Percentiles rank a stretch among this genome's conserved stretches.
Conservation (phyloP, 1,140 invertebrate genomes). For the Artemia franciscana region DNA sequence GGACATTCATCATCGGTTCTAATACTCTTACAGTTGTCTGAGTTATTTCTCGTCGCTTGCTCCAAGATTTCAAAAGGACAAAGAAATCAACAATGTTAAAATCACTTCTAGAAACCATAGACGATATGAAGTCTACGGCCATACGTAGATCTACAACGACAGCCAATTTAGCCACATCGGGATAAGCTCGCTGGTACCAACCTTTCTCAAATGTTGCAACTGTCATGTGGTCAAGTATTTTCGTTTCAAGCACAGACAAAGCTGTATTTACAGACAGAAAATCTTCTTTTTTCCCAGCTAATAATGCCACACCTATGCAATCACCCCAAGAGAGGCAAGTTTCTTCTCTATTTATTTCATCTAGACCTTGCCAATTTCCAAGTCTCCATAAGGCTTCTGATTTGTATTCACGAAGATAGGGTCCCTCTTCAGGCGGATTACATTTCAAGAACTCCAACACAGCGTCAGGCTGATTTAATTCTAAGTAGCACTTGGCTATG, state of each 20-base stretch:
- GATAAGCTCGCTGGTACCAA: slow-evolving; percentile 59
- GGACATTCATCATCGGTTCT: slow-evolving; percentile 44
- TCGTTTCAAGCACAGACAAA: slow-evolving; percentile 16
- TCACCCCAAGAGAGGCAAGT: slow-evolving; percentile 30
- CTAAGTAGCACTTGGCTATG: slow-evolving; percentile 2
- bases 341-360: slow-evolving; percentile 29
- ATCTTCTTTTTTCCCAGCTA: slow-evolving; percentile 4
- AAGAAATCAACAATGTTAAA: slow-evolving; percentile 7
- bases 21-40: slow-evolving; percentile 42
- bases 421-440: slow-evolving; percentile 18
- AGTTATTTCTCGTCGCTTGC: slow-evolving; percentile 23
- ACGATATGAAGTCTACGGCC: slow-evolving; percentile 8
- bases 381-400: slow-evolving; percentile 72
- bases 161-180: slow-evolving; percentile 44
- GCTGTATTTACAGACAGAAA: slow-evolving; percentile 6
- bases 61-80: slow-evolving; percentile 21
- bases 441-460: slow-evolving; percentile 5
- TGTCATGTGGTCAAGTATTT: slow-evolving; percentile 27
- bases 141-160: slow-evolving; percentile 37
- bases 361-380: slow-evolving; percentile 48
- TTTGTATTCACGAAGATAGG: slow-evolving; percentile 22
- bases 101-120: not conserved
- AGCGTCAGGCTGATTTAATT: slow-evolving; percentile 11
- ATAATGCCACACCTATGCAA: slow-evolving; percentile 31
- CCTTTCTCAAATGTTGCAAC: slow-evolving; percentile 32